These are phyloP conservation scores for Phoxinus phoxinus DNA, from an alignment of 2,113 vertebrate genomes.

Conservation along the genomic window DNA sequence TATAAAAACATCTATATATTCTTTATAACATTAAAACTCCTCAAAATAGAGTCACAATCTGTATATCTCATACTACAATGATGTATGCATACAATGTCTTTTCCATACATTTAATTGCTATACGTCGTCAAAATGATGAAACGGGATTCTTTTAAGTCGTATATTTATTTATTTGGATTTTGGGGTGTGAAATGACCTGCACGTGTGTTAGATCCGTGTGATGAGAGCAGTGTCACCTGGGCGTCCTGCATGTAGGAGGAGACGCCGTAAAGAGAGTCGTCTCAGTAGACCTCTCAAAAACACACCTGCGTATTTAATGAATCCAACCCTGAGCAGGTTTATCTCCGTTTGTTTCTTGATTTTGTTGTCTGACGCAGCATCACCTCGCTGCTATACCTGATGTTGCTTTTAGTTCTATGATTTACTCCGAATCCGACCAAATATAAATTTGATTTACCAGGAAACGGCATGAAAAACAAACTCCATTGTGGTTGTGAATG, in stretches of 20 bases:
- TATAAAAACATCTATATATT: too few relatives aligned
- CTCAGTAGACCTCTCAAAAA: background rate
- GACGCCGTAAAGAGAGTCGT: background rate
- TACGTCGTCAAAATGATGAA: background rate
- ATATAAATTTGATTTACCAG: slow-evolving; percentile 29
- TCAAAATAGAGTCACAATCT: too few relatives aligned
- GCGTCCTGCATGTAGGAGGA: background rate
- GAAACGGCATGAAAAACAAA: slow-evolving; percentile 46
- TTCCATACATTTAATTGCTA: background rate
- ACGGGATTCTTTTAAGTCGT: background rate
- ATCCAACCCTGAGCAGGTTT: background rate
- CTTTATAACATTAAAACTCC: too few relatives aligned
- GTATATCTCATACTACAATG: background rate
- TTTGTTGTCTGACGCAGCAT: slow-evolving; percentile 1
- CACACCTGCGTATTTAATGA: background rate
- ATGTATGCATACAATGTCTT: background rate
- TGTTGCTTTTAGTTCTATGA: slow-evolving; percentile 46
- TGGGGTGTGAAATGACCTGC: slow-evolving; percentile 5
- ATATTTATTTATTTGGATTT: background rate
- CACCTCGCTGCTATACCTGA: slow-evolving; percentile 43
- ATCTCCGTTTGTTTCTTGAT: background rate
- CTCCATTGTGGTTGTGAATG: slow-evolving; percentile 23
- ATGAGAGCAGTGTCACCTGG: background rate
- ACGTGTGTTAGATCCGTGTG: background rate
- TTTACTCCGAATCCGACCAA: slow-evolving; percentile 35